phyloP scores from a whole-genome alignment of 2,888 invertebrate species.

The Agrotis ipsilon region DNA sequence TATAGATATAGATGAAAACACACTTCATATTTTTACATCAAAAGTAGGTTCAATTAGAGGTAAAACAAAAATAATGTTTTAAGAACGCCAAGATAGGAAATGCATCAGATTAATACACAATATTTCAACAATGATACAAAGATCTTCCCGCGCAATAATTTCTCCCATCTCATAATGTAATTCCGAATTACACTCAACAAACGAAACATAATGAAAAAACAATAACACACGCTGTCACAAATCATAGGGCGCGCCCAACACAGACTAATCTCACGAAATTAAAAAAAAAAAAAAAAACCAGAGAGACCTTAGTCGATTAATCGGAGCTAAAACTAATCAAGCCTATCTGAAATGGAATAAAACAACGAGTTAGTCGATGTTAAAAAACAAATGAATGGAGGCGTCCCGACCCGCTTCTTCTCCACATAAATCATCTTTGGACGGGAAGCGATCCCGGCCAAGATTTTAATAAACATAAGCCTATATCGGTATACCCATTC shows the following conservation, averaged over 20 bases:
- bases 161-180: slow-evolving; percentile 18
- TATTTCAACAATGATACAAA: slow-evolving; percentile 5
- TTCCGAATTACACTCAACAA: slow-evolving; percentile 56
- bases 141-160: background rate
- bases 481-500: slow-evolving; percentile 86
- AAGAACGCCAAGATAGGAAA: background rate
- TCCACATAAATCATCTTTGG: slow-evolving; percentile 85
- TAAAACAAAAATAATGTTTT: background rate
- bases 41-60: no score
- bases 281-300: slow-evolving; percentile 64
- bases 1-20: no score
- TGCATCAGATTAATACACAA: background rate
- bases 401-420: slow-evolving; percentile 78
- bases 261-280: slow-evolving; percentile 65
- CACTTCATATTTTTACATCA: no score
- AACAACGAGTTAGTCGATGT: slow-evolving; percentile 66
- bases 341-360: slow-evolving; percentile 83
- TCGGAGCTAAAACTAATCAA: slow-evolving; percentile 89
- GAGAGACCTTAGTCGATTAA: slow-evolving; percentile 77
- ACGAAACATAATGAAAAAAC: slow-evolving; percentile 50
- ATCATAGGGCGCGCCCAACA: slow-evolving; percentile 68
- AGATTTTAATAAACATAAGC: slow-evolving; percentile 90
- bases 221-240: slow-evolving; percentile 66
- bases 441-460: slow-evolving; percentile 79
- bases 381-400: slow-evolving; percentile 90